phyloP scores from a whole-genome alignment of 2,888 invertebrate genomes.

The Bruchidius siliquastri region DNA sequence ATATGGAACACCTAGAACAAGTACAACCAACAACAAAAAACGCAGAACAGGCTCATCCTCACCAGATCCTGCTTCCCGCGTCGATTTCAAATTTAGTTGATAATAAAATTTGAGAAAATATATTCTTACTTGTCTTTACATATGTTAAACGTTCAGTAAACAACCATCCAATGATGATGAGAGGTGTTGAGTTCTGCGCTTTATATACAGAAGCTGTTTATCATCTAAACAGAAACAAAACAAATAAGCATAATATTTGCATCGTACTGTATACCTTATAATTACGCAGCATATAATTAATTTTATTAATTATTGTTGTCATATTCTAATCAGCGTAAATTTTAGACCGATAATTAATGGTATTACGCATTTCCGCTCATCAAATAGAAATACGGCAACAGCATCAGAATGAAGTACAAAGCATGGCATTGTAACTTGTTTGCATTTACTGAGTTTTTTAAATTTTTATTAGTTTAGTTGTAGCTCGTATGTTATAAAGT shows the following conservation, averaged over 20 bases:
- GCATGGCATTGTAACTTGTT: neutral
- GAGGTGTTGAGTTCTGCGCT: neutral
- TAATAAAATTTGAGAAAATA: no score
- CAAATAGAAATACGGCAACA: neutral
- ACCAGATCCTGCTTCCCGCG: no score
- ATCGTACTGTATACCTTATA: neutral
- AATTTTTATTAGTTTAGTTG: no score
- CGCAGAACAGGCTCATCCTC: no score
- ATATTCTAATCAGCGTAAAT: neutral
- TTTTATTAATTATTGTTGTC: neutral
- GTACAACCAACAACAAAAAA: no score
- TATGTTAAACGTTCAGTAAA: no score
- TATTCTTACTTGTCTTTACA: no score
- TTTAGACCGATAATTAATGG: neutral
- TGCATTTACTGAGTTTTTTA: neutral
- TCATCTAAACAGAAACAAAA: neutral
- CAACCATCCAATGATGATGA: no score
- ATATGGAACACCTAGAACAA: no score
- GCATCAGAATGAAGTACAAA: neutral
- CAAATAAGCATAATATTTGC: neutral
- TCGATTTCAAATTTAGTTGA: no score
- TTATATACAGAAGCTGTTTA: neutral
- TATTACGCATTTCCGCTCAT: neutral
- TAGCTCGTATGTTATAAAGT: no score
- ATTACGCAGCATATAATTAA: neutral